phyloP scores from a whole-genome alignment of 2,888 invertebrate genomes.

The Pheosia tremula region DNA sequence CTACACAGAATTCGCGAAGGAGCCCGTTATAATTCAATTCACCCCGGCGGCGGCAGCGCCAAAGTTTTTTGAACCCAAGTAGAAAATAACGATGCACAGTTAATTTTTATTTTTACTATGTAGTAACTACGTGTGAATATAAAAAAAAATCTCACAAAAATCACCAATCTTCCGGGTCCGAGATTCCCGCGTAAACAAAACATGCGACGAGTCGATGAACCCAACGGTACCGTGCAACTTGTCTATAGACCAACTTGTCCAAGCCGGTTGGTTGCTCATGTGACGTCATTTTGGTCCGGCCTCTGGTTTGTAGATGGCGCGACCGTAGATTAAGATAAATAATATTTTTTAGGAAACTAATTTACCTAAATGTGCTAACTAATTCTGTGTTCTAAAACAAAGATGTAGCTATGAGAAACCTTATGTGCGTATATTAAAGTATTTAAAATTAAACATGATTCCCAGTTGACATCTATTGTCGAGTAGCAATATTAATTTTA shows the following conservation, averaged over 20 bases:
- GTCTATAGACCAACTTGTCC: slow-evolving; percentile 30
- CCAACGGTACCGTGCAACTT: slow-evolving; percentile 78
- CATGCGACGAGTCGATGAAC: slow-evolving; percentile 66
- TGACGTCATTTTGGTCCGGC: slow-evolving; percentile 72
- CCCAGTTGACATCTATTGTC: slow-evolving; percentile 15
- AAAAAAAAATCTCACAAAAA: slow-evolving; percentile 53
- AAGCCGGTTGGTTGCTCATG: slow-evolving; percentile 57
- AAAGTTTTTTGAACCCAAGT: slow-evolving; percentile 47
- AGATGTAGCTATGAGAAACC: no score
- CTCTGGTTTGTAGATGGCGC: slow-evolving; percentile 56
- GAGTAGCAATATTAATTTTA: slow-evolving; percentile 2
- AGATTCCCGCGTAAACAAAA: slow-evolving; percentile 77
- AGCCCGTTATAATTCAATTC: slow-evolving; percentile 19
- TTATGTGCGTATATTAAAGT: no score
- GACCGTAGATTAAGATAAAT: background rate
- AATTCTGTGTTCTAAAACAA: no score
- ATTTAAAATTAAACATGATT: no score
- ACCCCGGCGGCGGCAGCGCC: background rate
- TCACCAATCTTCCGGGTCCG: slow-evolving; percentile 48
- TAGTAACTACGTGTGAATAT: slow-evolving; percentile 46
- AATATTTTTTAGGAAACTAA: background rate
- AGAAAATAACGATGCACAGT: slow-evolving; percentile 39
- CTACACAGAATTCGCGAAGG: slow-evolving; percentile 2
- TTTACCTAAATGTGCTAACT: no score
- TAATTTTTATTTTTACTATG: slow-evolving; percentile 43